Evolutionary conservation across 2,888 invertebrate genomes (phyloP), one percentile per base, ranked within the genome.

Genomic region (Clunio marinus): DNA sequence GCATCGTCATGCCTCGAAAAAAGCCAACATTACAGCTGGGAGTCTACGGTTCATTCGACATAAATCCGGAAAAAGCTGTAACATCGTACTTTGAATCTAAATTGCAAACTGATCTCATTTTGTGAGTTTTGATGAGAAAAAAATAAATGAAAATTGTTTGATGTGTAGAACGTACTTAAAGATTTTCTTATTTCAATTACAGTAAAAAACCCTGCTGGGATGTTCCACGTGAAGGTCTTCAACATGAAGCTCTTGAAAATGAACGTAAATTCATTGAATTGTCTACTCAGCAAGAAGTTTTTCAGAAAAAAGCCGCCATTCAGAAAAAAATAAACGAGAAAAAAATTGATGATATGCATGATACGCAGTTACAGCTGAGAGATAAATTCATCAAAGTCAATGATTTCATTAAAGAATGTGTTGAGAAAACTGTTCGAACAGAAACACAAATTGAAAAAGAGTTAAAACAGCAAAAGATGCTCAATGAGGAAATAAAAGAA

Each of bases 171-270:
- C 8, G 28, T 58, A 58, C 24, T 27, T 7, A 5, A 27, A 15
- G 8, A 28, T 17, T 27, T 57, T 24, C 13, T 28, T 13, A 46
- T 37, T 27, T 24, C 37, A 25, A 45, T 27, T 25, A 57, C 55
- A 78, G 79, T 0, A 78, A 78, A 45, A 74, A 77, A 0, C 78
- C 78, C 1, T 76, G 76, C 57, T 78, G 77, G 78, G 79, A 79
- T 69, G 74, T 75, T 1, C 73, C 77, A 0, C 76, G 76, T 0
- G 77, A 77, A 63, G 75, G 76, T 1, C 73, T 79, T 27, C 77
- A 78, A 70, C 71, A 77, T 65, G 71, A 76, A 2, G 74, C 75
- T 27, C 75, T 78, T 59, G 73, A 74, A 69, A 78, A 76, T 74
- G 73, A 75, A 27, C 74, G 77, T 0, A 77, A 79, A 69, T 72